Conservation (phyloP, 2,797 vertebrate genomes). For the Alcedo quadribrachys region DNA sequence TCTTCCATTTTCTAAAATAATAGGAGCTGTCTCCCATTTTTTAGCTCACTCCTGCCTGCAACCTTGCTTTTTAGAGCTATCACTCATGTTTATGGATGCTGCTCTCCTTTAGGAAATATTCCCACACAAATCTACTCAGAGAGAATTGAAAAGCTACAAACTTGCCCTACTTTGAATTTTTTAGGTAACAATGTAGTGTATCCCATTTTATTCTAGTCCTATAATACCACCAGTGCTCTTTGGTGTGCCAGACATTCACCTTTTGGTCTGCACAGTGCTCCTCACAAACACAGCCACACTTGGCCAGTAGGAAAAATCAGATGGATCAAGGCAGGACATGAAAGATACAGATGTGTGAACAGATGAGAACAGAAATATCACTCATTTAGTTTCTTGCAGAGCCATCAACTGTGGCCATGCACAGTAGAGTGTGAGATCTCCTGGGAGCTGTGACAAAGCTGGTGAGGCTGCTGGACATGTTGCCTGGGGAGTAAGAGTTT, state of each 20-base stretch:
- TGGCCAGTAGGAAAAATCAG: not conserved
- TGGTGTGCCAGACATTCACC: not conserved
- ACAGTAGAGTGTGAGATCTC: not conserved
- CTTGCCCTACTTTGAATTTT: not conserved
- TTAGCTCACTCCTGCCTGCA: not conserved
- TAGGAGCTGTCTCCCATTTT: not conserved
- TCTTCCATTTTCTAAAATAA: not conserved
- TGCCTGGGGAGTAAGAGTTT: not conserved
- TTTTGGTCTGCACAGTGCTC: not conserved
- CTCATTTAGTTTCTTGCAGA: not conserved
- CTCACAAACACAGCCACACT: not conserved
- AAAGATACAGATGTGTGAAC: fast-evolving
- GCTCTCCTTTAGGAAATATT: not conserved
- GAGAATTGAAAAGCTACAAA: not conserved
- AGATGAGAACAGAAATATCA: fast-evolving
- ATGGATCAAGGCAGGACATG: not conserved
- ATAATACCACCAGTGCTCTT: not conserved
- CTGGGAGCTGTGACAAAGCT: not conserved
- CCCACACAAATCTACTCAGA: not conserved
- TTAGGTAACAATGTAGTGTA: not conserved
- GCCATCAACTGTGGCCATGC: not conserved
- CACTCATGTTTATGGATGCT: not conserved
- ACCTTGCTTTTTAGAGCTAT: not conserved
- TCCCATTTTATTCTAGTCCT: not conserved
- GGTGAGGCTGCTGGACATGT: not conserved